Base-by-base conservation (phyloP, 2,113 vertebrate species). In the Gnathonemus echidnorhynchus region DNA sequence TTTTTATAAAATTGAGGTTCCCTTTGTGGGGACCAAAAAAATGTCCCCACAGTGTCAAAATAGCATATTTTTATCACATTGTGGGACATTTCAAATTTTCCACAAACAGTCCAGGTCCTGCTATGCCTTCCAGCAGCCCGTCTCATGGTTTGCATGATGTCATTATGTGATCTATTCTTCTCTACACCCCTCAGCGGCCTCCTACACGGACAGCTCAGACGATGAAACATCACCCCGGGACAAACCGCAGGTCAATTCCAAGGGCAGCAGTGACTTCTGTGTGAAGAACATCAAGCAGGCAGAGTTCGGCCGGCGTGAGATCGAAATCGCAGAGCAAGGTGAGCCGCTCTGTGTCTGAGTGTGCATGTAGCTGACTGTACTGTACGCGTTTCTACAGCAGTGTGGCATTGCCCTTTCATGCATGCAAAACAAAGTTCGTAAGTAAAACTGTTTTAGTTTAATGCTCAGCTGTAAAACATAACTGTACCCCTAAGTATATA, bases 201-300 rank as follows among this genome's bases (percentile, higher is more conserved):
- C 98, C 0, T 99, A 99, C 95, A 98, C 98, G 0, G 98, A 99
- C 95, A 99, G 98, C 94, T 99, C 98, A 1, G 98, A 99, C n/a
- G 98, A 99, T 5, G 98, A 99, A 93, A 97, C 97, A 24, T 98
- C 98, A 83, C 98, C 98, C 0, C 94, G 98, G 66, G 98, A 99
- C 94, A 99, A 99, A 48, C 96, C 97, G n/a, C 98, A 99, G 96
- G 96, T 97, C 94, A 99, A 98, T 96, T 97, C 97, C 88, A 98
- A 98, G 46, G 97, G 98, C 95, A 98, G 97, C 97, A 98, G 96
- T 91, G 98, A 99, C 91, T 99, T 99, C 95, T 99, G 98, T 0
- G 98, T 99, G 92, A 99, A 99, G 95, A 99, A 99, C 95, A 97
- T 99, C 93, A 99, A 99, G 90, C 98, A 99, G 95, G 97, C 98